Evolutionary conservation across 2,113 vertebrate genomes (phyloP).

Genomic region (Probosciger aterrimus): DNA sequence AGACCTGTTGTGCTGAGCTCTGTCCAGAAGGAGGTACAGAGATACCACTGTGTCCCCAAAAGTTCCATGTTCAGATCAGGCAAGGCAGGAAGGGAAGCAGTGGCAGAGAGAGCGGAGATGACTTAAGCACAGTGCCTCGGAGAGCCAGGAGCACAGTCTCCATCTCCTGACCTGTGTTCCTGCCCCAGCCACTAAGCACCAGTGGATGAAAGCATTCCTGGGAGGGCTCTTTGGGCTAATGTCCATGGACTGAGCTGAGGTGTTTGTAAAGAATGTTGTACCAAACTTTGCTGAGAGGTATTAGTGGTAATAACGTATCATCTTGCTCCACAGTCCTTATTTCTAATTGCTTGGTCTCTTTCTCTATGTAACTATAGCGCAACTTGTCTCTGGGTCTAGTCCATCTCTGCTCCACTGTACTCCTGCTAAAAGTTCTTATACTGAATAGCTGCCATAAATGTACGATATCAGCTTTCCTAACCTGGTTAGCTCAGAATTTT

Average conservation of each 20-base stretch:
- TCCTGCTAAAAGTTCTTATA: neutral
- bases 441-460: neutral
- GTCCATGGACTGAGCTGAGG: neutral
- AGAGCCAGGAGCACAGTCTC: neutral
- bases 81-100: neutral
- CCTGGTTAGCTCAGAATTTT: neutral
- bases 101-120: neutral
- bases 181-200: neutral
- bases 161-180: neutral
- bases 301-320: neutral
- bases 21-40: neutral
- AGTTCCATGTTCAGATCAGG: neutral
- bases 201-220: rapidly evolving
- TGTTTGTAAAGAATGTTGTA: neutral
- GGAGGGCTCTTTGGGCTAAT: neutral
- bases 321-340: neutral
- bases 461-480: neutral
- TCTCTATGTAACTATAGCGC: neutral
- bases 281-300: neutral
- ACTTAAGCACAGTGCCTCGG: rapidly evolving
- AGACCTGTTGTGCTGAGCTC: neutral
- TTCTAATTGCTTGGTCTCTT: neutral
- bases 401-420: neutral
- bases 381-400: neutral
- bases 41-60: neutral